phyloP scores from a whole-genome alignment of 2,113 vertebrate genomes.

The Phainopepla nitens region DNA sequence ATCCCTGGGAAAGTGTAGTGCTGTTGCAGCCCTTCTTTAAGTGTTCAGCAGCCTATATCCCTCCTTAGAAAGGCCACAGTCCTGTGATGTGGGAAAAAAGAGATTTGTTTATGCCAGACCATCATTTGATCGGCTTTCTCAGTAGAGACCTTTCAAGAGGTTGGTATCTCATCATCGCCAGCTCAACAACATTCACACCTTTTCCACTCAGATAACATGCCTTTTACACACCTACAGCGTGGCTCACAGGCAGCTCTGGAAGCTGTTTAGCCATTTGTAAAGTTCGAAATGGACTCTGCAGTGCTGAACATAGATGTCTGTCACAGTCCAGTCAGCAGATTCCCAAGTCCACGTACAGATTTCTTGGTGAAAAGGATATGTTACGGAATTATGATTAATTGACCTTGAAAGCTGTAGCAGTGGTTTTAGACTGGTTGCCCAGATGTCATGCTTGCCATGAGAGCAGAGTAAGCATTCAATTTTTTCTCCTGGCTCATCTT shows the following conservation, averaged over 20 bases:
- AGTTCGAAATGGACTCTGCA: neutral
- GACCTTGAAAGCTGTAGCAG: neutral
- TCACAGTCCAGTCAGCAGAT: neutral
- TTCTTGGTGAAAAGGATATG: neutral
- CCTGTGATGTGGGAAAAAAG: neutral
- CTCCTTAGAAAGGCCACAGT: neutral
- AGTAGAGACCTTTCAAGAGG: neutral
- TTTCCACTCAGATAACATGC: neutral
- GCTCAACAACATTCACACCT: neutral
- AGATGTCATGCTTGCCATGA: neutral
- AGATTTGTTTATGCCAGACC: neutral
- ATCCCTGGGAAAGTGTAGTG: neutral
- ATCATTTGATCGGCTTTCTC: neutral
- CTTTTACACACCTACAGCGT: rapidly evolving
- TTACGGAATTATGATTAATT: neutral
- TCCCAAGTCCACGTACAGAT: rapidly evolving
- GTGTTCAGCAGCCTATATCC: neutral
- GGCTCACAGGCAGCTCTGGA: neutral
- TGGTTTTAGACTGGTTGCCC: neutral
- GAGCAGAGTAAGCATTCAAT: neutral
- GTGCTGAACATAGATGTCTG: neutral
- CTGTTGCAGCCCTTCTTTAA: neutral
- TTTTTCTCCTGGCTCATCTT: neutral
- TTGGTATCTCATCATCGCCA: neutral
- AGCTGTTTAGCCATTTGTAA: neutral